Conservation (phyloP, 2,797 vertebrate genomes). For the Momotus momota region DNA sequence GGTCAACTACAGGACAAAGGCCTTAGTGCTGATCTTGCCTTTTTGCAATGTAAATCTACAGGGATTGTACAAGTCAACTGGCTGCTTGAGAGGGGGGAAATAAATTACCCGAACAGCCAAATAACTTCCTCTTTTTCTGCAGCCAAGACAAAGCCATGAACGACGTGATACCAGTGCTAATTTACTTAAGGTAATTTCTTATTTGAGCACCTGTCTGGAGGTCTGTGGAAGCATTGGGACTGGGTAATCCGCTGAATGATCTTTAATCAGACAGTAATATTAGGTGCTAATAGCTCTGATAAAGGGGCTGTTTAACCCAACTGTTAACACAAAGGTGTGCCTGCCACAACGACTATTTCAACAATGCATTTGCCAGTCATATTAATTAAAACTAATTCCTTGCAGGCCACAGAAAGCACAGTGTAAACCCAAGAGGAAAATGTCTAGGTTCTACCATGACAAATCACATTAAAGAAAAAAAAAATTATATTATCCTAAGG, state of each 20-base stretch:
- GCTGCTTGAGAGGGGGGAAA: not conserved
- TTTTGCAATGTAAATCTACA: not conserved
- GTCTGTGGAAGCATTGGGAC: not conserved
- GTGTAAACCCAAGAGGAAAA: conserved; percentile 28
- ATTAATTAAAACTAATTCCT: conserved; percentile 68
- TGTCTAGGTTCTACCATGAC: conserved; percentile 18
- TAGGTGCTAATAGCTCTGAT: conserved; percentile 56
- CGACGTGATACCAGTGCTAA: not conserved
- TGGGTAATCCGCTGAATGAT: conserved; percentile 24
- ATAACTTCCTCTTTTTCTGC: not conserved
- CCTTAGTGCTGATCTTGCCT: not conserved
- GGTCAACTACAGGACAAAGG: not conserved
- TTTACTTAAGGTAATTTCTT: conserved; percentile 40
- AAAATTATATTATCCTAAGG: conserved; percentile 16
- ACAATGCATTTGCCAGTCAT: conserved; percentile 35
- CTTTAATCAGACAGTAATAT: conserved; percentile 61
- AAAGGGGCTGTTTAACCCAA: conserved; percentile 40
- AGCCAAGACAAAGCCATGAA: not conserved
- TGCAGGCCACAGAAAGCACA: conserved; percentile 1
- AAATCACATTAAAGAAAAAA: conserved; percentile 34
- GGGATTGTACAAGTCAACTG: not conserved
- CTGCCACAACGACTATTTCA: conserved; percentile 28
- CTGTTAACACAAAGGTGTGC: conserved; percentile 36
- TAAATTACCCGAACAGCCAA: not conserved
- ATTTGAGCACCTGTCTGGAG: conserved; percentile 49